Percentiles rank a stretch among this genome's conserved stretches.
Conservation (phyloP, 2,113 vertebrate genomes). For the Calyptomena viridis region DNA sequence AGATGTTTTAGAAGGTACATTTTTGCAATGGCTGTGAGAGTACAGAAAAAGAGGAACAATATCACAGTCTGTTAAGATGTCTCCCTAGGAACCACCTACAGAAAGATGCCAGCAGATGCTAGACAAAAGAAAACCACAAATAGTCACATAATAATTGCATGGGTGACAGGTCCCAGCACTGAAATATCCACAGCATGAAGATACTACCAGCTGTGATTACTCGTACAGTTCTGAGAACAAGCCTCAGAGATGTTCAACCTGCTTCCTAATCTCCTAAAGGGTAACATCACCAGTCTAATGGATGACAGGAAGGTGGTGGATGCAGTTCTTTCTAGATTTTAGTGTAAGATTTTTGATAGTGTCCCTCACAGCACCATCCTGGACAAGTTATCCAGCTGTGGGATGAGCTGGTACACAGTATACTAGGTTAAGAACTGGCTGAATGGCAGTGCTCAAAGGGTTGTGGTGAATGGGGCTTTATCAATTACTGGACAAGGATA, state of each 20-base stretch:
- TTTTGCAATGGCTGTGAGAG: not conserved
- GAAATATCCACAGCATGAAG: not conserved
- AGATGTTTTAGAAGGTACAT: not conserved
- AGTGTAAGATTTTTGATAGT: not conserved
- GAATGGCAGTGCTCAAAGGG: not conserved
- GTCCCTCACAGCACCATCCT: not conserved
- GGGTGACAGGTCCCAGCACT: not conserved
- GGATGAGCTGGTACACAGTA: not conserved
- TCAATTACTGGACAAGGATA: not conserved
- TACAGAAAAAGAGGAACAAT: not conserved
- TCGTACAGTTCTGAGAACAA: not conserved
- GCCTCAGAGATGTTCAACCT: not conserved
- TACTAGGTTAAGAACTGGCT: not conserved
- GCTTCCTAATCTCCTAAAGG: not conserved
- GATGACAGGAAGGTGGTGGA: not conserved
- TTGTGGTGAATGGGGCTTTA: not conserved
- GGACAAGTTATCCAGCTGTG: not conserved
- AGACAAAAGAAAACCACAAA: not conserved
- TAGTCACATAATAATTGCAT: not conserved
- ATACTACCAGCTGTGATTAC: not conserved
- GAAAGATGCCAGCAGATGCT: not conserved
- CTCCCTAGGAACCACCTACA: not conserved
- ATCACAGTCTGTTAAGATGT: not conserved
- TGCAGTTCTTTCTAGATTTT: not conserved
- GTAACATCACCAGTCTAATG: not conserved